Percentiles rank a stretch among this genome's conserved stretches.
Evolutionary conservation across 2,888 invertebrate species (phyloP).

Genomic region (Scrobipalpa costella): DNA sequence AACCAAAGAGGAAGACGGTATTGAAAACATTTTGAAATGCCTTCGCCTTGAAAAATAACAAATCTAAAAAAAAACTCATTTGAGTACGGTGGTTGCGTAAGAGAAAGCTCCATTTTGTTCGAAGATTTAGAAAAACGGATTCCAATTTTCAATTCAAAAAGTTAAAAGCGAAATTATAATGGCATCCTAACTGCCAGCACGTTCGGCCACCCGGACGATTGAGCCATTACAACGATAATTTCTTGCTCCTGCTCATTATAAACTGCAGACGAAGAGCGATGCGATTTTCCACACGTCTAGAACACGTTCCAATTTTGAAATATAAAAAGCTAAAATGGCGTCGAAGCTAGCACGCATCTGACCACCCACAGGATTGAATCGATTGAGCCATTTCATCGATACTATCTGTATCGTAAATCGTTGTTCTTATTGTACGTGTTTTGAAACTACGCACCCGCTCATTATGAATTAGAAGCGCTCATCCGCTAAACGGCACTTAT

Average conservation of each 20-base stretch:
- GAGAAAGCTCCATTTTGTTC: not conserved
- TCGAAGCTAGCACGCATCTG: conserved; percentile 27
- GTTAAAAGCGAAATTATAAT: conserved; percentile 10
- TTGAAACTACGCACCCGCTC: conserved; percentile 58
- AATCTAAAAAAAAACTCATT: not conserved
- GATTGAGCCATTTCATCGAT: conserved; percentile 73
- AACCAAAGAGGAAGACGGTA: too few species aligned
- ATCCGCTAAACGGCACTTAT: conserved; percentile 43
- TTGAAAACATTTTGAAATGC: too few species aligned
- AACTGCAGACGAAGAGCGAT: not conserved
- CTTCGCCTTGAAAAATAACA: not conserved
- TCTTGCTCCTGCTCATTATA: conserved; percentile 1
- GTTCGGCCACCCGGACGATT: conserved; percentile 4
- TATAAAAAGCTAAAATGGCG: conserved; percentile 19
- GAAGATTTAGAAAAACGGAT: not conserved
- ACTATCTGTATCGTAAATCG: conserved; percentile 51
- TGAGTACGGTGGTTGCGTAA: not conserved
- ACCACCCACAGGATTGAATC: conserved; percentile 48
- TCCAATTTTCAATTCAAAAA: conserved; percentile 6
- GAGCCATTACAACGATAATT: conserved; percentile 8
- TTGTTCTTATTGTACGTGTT: conserved; percentile 56
- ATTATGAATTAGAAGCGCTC: conserved; percentile 72
- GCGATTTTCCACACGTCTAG: conserved; percentile 1
- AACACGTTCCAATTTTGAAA: conserved; percentile 11
- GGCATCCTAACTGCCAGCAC: conserved; percentile 13